These are phyloP conservation scores for Cantharis rustica DNA, from an alignment of 2,888 invertebrate species.

Conservation along the genomic window DNA sequence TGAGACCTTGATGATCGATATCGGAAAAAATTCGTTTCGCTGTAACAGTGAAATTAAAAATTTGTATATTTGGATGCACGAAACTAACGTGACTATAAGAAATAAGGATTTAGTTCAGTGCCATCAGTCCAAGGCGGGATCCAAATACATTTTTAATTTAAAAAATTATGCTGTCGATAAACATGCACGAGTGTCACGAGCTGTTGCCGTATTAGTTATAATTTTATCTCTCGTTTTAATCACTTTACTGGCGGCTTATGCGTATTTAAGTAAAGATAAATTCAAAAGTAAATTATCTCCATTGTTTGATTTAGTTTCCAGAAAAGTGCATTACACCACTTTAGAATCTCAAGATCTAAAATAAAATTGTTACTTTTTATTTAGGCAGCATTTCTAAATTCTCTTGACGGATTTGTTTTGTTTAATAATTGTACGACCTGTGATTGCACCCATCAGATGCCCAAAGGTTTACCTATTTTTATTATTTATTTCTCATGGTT, in stretches of 20 bases:
- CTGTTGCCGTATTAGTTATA: slow-evolving; percentile 58
- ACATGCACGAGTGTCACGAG: slow-evolving; percentile 50
- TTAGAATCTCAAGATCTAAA: slow-evolving; percentile 59
- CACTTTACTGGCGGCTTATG: slow-evolving; percentile 61
- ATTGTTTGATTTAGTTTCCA: slow-evolving; percentile 66
- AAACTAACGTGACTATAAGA: slow-evolving; percentile 65
- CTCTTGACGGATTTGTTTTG: not conserved
- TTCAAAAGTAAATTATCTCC: slow-evolving; percentile 65
- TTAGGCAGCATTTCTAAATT: not conserved
- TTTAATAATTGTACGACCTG: not conserved
- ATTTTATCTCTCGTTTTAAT: slow-evolving; percentile 62
- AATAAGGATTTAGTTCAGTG: slow-evolving; percentile 64
- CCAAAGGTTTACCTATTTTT: not conserved
- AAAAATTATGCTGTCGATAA: slow-evolving; percentile 47
- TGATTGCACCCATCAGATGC: not conserved
- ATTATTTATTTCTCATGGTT: not conserved
- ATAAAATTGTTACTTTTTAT: slow-evolving; percentile 2
- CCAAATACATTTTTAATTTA: slow-evolving; percentile 46
- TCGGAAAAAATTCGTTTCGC: slow-evolving; percentile 70
- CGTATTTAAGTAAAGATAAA: slow-evolving; percentile 66
- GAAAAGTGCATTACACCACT: slow-evolving; percentile 75
- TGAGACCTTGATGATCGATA: slow-evolving; percentile 62
- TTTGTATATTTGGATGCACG: slow-evolving; percentile 67
- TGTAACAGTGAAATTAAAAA: slow-evolving; percentile 68
- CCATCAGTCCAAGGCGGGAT: slow-evolving; percentile 45